phyloP scores from a whole-genome alignment of 2,888 invertebrate species.

The Drosophila cyrtoloma region DNA sequence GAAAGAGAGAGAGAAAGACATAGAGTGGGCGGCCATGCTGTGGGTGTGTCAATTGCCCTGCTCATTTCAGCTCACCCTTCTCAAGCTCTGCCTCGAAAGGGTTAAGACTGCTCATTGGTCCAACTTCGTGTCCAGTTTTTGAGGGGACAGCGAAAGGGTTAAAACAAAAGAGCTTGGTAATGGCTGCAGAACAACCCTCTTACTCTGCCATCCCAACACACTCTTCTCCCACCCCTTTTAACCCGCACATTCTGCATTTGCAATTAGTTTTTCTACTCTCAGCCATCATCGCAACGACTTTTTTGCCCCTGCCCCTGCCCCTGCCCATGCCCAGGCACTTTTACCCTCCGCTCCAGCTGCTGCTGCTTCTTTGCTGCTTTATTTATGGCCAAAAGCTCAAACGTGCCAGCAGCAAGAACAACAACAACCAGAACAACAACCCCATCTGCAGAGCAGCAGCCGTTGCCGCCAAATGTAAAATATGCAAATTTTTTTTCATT shows the following conservation, averaged over 20 bases:
- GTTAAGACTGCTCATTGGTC: conserved; percentile 54
- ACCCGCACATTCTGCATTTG: conserved; percentile 26
- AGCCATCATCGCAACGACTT: conserved; percentile 35
- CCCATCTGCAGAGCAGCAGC: conserved; percentile 54
- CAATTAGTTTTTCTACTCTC: conserved; percentile 44
- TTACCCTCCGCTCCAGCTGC: conserved; percentile 5
- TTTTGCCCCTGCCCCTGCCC: conserved; percentile 1
- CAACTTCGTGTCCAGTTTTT: conserved; percentile 40
- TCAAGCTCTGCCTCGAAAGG: conserved; percentile 30
- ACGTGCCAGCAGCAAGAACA: conserved; percentile 34
- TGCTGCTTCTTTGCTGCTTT: conserved; percentile 11
- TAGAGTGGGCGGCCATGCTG: conserved; percentile 12
- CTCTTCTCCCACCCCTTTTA: not conserved
- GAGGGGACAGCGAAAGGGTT: conserved; percentile 58
- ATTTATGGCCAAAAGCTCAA: conserved; percentile 52
- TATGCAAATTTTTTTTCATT: conserved; percentile 75
- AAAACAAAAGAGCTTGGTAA: conserved; percentile 45
- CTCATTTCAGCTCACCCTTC: conserved; percentile 29
- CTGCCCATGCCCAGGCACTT: conserved; percentile 1
- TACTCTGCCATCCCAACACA: not conserved
- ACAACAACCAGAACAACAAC: conserved; percentile 60
- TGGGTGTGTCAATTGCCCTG: conserved; percentile 39
- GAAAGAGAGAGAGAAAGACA: not conserved
- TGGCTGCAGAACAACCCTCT: conserved; percentile 27
- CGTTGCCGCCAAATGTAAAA: conserved; percentile 44